A percentile compares a stretch with the other conserved stretches of the same genome.
Conservation (phyloP, 2,113 vertebrate genomes). For the Rattus rattus region DNA sequence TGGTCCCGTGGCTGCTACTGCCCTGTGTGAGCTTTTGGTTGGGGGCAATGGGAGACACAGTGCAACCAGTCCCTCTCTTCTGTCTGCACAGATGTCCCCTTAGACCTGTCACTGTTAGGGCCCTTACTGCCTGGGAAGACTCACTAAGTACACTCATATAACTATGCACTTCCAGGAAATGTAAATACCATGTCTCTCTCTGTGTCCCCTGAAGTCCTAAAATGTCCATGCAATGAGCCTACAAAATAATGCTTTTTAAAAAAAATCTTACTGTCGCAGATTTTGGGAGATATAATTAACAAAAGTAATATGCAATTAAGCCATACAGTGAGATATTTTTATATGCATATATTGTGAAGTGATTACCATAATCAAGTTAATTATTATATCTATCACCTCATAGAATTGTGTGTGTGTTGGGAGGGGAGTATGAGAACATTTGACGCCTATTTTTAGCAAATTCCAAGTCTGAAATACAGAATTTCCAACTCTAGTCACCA, state of each 20-base stretch:
- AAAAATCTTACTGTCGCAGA: neutral
- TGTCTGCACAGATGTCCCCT: too few relatives aligned
- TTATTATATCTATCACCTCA: neutral
- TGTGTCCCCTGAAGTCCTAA: neutral
- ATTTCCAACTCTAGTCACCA: neutral
- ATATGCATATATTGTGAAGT: neutral
- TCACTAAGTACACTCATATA: neutral
- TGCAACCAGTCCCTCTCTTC: too few relatives aligned
- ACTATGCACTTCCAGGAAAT: neutral
- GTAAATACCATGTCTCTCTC: neutral
- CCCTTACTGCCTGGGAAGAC: neutral
- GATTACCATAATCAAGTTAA: slow-evolving; percentile 1
- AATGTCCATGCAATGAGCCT: neutral
- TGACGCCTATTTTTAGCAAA: neutral
- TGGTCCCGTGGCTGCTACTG: neutral
- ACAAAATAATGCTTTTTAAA: neutral
- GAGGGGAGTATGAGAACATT: neutral
- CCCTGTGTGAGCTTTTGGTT: neutral
- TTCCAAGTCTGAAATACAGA: neutral
- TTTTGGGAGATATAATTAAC: neutral
- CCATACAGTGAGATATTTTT: neutral
- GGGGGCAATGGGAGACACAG: neutral
- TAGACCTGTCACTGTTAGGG: neutral
- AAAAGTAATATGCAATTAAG: neutral
- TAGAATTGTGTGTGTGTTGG: neutral